Base-by-base conservation (phyloP, 2,113 vertebrate species). In the Holacanthus passer region DNA sequence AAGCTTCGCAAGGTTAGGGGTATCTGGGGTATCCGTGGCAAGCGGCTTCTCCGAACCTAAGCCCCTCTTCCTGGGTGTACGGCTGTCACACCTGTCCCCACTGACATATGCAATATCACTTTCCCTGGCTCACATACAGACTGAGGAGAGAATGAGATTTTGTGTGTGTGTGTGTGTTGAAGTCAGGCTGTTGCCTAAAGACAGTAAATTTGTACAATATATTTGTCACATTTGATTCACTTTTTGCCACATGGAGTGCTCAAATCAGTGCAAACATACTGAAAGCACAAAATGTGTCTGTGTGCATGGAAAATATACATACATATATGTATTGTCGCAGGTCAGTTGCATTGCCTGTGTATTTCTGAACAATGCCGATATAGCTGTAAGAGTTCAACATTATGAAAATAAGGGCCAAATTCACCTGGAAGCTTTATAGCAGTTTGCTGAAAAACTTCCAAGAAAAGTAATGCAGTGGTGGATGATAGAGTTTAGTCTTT, bases 31-130 rank as follows among this genome's bases (percentile, higher is more conserved):
- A 77, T 88, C 79, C 32, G 77, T 82, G 78, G 84, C 71, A 45
- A 80, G 85, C 22, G 12, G 79, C 81, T 84, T 87, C 81, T 69
- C 41, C 9, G 58, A 88, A 81, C 45, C 48, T 85, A 91, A 90
- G 81, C 87, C 79, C 35, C 60, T 77, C 81, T 90, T 92, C 85
- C 83, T 85, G 89, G 60, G 73, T 81, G 50, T 55, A 56, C 43
- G 55, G 70, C 63, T 32, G 59, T 60, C 59, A 85, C 87, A 90
- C 87, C 88, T 91, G 91, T 90, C 83, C 67, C 16, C 22, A 35
- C 70, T 73, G 53, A 78, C 63, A 80, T 43, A 47, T 75, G 82
- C 68, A 72, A 63, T 80, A 79, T 73, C 79, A 77, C 73, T 77
- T 77, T 79, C 45, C 3, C 27, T 75, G 69, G 62, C 62, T 74